Conservation (phyloP, 2,888 invertebrate species). For the Flexamia atlantica region DNA sequence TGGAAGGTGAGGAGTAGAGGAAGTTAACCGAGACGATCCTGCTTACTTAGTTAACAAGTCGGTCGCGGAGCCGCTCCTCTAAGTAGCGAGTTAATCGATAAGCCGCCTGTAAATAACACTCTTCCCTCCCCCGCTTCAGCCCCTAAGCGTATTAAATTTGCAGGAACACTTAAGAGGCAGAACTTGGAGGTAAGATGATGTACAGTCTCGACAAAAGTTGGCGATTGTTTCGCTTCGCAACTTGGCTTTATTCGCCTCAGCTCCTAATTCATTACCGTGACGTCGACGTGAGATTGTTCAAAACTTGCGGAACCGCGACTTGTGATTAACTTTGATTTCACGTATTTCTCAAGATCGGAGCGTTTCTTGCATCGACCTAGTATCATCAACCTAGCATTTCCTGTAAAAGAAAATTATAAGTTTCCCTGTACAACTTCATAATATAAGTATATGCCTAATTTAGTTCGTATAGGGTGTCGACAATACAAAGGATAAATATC, state of each 20-base stretch:
- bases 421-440: no score
- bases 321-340: constrained; percentile 15
- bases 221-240: constrained; percentile 47
- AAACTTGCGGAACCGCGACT: constrained; percentile 7
- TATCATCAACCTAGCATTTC: no score
- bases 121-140: constrained; percentile 59
- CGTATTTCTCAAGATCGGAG: background rate
- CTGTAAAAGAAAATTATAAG: background rate
- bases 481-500: no score
- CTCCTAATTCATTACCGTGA: constrained; percentile 51
- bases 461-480: no score
- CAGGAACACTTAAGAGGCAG: constrained; percentile 65
- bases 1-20: constrained; percentile 42
- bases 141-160: constrained; percentile 65
- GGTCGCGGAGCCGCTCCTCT: constrained; percentile 25
- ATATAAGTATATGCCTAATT: no score
- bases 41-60: constrained; percentile 54
- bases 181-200: constrained; percentile 59
- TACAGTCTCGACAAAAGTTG: constrained; percentile 48
- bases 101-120: constrained; percentile 60
- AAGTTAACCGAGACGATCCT: constrained; percentile 41
- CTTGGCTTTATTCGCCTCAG: constrained; percentile 49
- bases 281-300: constrained; percentile 26
- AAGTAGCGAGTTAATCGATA: constrained; percentile 62
- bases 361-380: background rate